phyloP scores from a whole-genome alignment of 2,888 invertebrate genomes.

The Drosophila aldrichi region DNA sequence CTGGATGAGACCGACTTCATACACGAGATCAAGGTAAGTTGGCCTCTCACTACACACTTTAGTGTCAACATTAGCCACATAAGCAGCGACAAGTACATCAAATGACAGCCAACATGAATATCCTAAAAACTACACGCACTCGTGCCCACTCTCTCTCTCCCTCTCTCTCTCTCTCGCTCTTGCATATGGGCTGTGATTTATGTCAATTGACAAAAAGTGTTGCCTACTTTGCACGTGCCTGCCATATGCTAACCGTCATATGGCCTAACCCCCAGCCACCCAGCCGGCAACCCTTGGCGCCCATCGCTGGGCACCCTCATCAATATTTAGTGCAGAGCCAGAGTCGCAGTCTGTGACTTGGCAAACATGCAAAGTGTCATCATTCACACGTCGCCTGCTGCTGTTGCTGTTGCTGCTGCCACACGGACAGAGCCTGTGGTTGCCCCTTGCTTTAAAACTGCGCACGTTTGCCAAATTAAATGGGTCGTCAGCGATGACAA shows the following conservation, averaged over 20 bases:
- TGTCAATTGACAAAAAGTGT: conserved; percentile 72
- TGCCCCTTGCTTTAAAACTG: conserved; percentile 70
- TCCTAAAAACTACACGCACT: conserved; percentile 14
- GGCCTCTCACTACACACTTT: conserved; percentile 32
- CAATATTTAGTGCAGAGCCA: conserved; percentile 76
- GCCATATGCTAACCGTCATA: conserved; percentile 47
- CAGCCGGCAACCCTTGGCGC: conserved; percentile 9
- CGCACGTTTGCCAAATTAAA: conserved; percentile 82
- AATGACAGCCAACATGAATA: conserved; percentile 18
- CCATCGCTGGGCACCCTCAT: conserved; percentile 62
- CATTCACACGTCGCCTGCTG: conserved; percentile 77
- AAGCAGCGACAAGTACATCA: conserved; percentile 33
- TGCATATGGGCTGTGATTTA: conserved; percentile 52
- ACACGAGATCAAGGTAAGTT: conserved; percentile 93
- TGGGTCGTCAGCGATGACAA: conserved; percentile 68
- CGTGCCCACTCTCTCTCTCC: no score
- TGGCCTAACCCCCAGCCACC: neutral
- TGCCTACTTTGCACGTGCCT: conserved; percentile 77
- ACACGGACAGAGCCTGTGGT: conserved; percentile 29
- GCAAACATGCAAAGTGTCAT: conserved; percentile 82
- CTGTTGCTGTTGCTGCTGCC: conserved; percentile 25
- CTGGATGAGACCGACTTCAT: conserved; percentile 95
- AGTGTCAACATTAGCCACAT: conserved; percentile 59
- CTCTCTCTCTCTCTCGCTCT: neutral
- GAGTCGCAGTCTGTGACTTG: conserved; percentile 61